Conservation (phyloP, 2,888 invertebrate genomes). For the Eurytoma adleriae region DNA sequence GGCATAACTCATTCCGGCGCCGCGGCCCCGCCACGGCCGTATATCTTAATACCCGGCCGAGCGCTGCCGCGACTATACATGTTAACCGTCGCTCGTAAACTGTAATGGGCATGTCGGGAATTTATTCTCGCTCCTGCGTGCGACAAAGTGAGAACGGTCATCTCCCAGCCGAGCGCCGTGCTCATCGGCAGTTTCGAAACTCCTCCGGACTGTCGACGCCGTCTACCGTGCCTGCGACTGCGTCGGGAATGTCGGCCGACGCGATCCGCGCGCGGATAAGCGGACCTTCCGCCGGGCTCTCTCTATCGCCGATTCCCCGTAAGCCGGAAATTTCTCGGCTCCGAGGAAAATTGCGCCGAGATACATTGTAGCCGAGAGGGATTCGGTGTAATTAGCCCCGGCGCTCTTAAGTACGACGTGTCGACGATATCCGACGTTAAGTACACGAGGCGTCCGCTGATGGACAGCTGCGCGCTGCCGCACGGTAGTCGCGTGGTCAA, state of each 20-base stretch:
- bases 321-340: neutral
- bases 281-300: too few relatives aligned
- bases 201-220: neutral
- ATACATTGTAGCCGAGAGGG: neutral
- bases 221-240: neutral
- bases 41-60: slow-evolving; percentile 59
- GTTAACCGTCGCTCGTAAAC: slow-evolving; percentile 60
- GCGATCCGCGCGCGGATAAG: slow-evolving; percentile 5
- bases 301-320: neutral
- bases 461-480: neutral
- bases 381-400: slow-evolving; percentile 22
- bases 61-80: slow-evolving; percentile 46
- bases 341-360: neutral
- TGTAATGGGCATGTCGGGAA: slow-evolving; percentile 60
- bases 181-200: slow-evolving; percentile 42
- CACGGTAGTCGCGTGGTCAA: slow-evolving; percentile 35
- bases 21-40: slow-evolving; percentile 51
- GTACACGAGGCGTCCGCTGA: slow-evolving; percentile 11
- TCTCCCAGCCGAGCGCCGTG: slow-evolving; percentile 55
- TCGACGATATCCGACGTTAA: slow-evolving; percentile 12
- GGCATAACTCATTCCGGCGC: slow-evolving; percentile 21
- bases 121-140: slow-evolving; percentile 60
- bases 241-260: neutral
- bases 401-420: slow-evolving; percentile 33
- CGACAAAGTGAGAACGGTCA: slow-evolving; percentile 61